These are phyloP conservation scores for Habroteleia sp. DNA, from an alignment of 2,888 invertebrate genomes.

Conservation along the genomic window DNA sequence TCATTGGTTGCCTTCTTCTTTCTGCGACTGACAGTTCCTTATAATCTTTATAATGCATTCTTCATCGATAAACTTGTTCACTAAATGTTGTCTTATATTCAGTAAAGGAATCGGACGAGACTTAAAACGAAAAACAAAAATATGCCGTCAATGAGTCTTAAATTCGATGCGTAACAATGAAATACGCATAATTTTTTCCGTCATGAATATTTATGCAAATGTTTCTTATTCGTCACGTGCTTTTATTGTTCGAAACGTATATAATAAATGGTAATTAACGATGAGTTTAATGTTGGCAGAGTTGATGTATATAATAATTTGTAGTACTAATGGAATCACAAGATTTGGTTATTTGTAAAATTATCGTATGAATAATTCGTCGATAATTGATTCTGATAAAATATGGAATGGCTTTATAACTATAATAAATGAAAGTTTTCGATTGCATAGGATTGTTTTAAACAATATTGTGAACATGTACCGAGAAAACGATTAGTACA, in stretches of 20 bases:
- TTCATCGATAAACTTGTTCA: slow-evolving; percentile 60
- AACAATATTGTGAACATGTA: no score
- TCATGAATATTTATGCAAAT: slow-evolving; percentile 45
- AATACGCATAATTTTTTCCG: slow-evolving; percentile 44
- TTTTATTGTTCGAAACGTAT: slow-evolving; percentile 17
- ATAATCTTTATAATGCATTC: slow-evolving; percentile 66
- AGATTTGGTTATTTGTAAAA: no score
- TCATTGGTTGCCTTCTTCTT: slow-evolving; percentile 56
- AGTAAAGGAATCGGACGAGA: slow-evolving; percentile 32
- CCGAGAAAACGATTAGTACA: no score
- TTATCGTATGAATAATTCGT: no score
- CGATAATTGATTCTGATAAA: no score
- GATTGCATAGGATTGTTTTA: no score
- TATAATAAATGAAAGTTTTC: no score
- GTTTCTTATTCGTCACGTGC: background rate
- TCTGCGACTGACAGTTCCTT: slow-evolving; percentile 64
- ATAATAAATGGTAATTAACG: slow-evolving; percentile 26
- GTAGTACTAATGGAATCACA: background rate
- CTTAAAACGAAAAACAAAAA: slow-evolving; percentile 36
- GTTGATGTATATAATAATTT: slow-evolving; percentile 7
- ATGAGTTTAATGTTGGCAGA: slow-evolving; percentile 12
- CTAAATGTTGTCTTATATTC: slow-evolving; percentile 58
- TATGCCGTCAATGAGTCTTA: slow-evolving; percentile 42
- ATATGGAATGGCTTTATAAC: no score
- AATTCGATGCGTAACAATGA: slow-evolving; percentile 37